Conservation (phyloP, 2,797 vertebrate genomes). For the Spheniscus humboldti region DNA sequence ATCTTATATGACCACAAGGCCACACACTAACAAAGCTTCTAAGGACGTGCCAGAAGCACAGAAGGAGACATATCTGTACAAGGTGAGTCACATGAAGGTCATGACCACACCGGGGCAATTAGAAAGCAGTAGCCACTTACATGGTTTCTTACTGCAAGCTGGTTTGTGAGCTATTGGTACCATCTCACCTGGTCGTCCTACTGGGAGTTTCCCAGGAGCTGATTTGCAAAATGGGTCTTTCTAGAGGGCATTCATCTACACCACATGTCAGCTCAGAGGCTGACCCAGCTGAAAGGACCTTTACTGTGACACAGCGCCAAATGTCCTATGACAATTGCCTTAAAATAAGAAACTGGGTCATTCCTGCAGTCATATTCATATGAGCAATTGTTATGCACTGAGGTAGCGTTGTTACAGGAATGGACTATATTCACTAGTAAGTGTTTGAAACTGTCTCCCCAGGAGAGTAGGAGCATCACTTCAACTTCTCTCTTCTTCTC, state of each 20-base stretch:
- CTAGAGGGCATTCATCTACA: background rate
- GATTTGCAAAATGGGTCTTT: background rate
- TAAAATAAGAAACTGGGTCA: slow-evolving; percentile 43
- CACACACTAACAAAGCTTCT: background rate
- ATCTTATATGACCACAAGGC: background rate
- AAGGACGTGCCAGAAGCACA: background rate
- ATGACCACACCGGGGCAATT: background rate
- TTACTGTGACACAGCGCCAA: background rate
- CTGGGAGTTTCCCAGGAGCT: background rate
- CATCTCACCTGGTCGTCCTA: background rate
- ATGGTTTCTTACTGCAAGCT: background rate
- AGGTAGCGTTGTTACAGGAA: background rate
- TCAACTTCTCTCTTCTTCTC: background rate
- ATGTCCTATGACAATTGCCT: background rate
- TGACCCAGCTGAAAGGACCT: background rate
- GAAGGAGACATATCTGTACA: background rate
- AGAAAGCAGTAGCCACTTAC: background rate
- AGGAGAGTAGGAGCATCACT: background rate
- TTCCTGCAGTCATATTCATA: background rate
- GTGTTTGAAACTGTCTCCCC: background rate
- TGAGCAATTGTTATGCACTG: background rate
- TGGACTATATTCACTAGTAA: background rate
- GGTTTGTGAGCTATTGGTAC: background rate
- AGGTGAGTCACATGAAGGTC: background rate
- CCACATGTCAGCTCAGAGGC: background rate